A percentile compares a stretch with the other conserved stretches of the same genome.
phyloP scores from a whole-genome alignment of 2,113 vertebrate species.

The Miniopterus natalensis region DNA sequence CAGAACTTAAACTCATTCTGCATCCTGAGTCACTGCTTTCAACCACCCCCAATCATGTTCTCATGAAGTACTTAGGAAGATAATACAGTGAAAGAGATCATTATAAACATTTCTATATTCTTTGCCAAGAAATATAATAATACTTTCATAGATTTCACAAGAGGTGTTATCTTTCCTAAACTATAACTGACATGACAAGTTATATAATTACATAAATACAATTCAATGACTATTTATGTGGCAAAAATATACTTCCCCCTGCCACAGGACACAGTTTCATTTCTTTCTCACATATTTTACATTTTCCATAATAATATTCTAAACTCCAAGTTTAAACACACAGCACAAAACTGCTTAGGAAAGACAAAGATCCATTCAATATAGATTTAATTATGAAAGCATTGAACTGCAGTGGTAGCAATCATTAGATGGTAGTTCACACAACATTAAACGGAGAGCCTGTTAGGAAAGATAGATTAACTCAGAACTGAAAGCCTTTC shows the following conservation, averaged over 20 bases:
- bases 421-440: conserved; percentile 60
- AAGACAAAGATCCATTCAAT: conserved; percentile 74
- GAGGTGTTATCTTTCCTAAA: background rate
- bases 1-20: background rate
- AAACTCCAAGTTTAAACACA: conserved; percentile 66
- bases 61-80: background rate
- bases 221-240: conserved; percentile 20
- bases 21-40: background rate
- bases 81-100: background rate
- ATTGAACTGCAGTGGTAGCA: conserved; percentile 54
- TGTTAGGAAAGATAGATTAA: conserved; percentile 52
- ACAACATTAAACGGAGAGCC: conserved; percentile 72
- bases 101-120: conserved; percentile 5
- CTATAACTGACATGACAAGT: background rate
- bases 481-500: conserved; percentile 30
- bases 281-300: conserved; percentile 43
- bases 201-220: conserved; percentile 19
- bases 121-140: background rate
- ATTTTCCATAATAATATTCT: conserved; percentile 32
- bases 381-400: conserved; percentile 82
- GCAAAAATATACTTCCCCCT: background rate
- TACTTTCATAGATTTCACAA: conserved; percentile 44
- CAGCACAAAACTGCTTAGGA: conserved; percentile 73
- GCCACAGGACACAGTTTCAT: background rate
- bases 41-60: background rate